A percentile compares a stretch with the other conserved stretches of the same genome.
Evolutionary conservation across 2,113 vertebrate species (phyloP).

Genomic region (Pyxicephalus adspersus): DNA sequence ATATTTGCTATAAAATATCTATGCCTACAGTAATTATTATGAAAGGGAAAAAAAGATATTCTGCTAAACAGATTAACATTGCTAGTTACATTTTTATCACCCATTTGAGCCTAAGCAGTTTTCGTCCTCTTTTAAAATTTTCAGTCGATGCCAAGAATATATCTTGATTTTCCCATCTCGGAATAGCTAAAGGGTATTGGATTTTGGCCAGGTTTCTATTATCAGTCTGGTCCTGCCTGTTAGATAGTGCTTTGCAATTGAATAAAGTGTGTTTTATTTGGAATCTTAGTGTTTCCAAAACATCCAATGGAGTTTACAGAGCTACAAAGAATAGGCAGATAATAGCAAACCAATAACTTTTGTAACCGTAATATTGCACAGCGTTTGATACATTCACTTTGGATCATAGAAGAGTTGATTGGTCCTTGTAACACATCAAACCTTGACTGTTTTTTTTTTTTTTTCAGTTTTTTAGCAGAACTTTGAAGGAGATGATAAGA

Average conservation of each 20-base stretch:
- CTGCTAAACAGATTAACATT: conserved; percentile 32
- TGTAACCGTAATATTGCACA: conserved; percentile 16
- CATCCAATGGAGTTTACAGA: conserved; percentile 4
- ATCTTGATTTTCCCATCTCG: conserved; percentile 35
- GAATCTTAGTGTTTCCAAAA: conserved; percentile 26
- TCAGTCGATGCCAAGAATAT: conserved; percentile 31
- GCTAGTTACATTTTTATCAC: conserved; percentile 26
- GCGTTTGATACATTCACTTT: conserved; percentile 8
- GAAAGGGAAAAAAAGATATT: background rate
- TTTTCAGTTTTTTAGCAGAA: too few species aligned
- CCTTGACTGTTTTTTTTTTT: background rate
- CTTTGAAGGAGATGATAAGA: conserved; percentile 6
- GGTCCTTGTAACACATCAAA: conserved; percentile 20
- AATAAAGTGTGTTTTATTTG: conserved; percentile 24
- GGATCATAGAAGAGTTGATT: conserved; percentile 12
- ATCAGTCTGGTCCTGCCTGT: conserved; percentile 1
- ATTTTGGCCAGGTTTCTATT: conserved; percentile 38
- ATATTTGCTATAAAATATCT: conserved; percentile 22
- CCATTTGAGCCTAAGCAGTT: background rate
- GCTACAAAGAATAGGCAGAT: conserved; percentile 17
- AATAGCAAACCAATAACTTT: conserved; percentile 26
- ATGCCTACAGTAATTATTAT: background rate
- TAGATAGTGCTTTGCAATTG: conserved; percentile 29
- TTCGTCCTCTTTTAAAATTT: conserved; percentile 9
- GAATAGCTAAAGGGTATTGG: conserved; percentile 43